A percentile compares a stretch with the other conserved stretches of the same genome.
Evolutionary conservation across 2,888 invertebrate genomes (phyloP).

Genomic region (Tuta absoluta): DNA sequence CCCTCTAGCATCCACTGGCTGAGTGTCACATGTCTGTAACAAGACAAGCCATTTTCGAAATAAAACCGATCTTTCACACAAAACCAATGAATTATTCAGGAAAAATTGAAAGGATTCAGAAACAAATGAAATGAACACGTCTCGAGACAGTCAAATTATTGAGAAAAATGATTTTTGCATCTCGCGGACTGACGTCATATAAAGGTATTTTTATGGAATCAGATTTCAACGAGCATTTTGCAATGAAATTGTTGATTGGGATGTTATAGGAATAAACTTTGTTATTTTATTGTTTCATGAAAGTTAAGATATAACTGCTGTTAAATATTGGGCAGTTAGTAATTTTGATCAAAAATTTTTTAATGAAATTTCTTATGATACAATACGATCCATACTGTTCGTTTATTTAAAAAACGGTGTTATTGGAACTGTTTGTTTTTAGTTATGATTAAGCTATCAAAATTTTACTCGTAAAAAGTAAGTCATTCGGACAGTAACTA

Average conservation of each 20-base stretch:
- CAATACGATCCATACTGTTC: no score
- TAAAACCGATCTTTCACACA: conserved; percentile 55
- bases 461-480: no score
- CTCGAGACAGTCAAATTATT: conserved; percentile 65
- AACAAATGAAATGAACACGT: conserved; percentile 62
- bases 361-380: neutral
- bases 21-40: conserved; percentile 52
- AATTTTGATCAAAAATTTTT: neutral
- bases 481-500: no score
- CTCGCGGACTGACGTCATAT: conserved; percentile 9
- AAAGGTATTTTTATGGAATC: neutral
- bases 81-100: conserved; percentile 72
- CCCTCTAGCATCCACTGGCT: conserved; percentile 38
- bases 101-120: conserved; percentile 67
- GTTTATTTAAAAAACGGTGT: no score
- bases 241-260: neutral
- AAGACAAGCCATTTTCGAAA: conserved; percentile 59
- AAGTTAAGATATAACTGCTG: neutral
- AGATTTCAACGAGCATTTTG: neutral
- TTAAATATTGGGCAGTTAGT: neutral
- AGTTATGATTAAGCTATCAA: no score
- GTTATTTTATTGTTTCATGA: conserved; percentile 2
- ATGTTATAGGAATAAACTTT: neutral
- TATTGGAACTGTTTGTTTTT: no score
- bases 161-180: conserved; percentile 60